phyloP scores from a whole-genome alignment of 23 tunicate genomes.

The Phallusia fumigata region DNA sequence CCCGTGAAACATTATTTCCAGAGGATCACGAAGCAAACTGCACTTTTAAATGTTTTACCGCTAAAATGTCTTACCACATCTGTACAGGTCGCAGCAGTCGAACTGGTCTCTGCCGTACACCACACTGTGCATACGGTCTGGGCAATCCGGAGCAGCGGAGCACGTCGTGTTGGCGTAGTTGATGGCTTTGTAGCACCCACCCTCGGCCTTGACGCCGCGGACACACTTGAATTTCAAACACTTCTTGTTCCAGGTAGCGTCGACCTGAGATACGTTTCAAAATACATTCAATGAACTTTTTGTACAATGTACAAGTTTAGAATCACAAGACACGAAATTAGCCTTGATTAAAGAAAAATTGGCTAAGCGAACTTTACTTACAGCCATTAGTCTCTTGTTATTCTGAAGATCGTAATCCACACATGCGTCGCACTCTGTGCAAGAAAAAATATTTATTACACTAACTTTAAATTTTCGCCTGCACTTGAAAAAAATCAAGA shows the following conservation, averaged over 20 bases:
- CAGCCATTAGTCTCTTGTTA: constrained; percentile 36
- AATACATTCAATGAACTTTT: too few relatives aligned
- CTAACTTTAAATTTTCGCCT: not conserved
- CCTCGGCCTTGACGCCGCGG: constrained; percentile 20
- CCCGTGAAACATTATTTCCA: too few relatives aligned
- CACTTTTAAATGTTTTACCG: too few relatives aligned
- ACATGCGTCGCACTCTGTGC: constrained; percentile 58
- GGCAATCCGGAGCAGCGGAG: constrained; percentile 24
- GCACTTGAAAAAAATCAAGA: too few relatives aligned
- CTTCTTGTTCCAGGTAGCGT: constrained; percentile 47
- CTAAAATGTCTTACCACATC: constrained; percentile 61
- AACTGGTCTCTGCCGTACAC: constrained; percentile 38
- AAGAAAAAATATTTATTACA: not conserved
- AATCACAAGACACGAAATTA: too few relatives aligned
- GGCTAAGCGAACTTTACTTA: too few relatives aligned
- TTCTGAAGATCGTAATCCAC: constrained; percentile 32
- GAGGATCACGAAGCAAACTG: too few relatives aligned
- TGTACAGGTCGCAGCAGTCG: constrained; percentile 40
- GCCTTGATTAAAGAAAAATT: too few relatives aligned
- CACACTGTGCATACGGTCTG: constrained; percentile 34
- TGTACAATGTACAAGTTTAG: too few relatives aligned
- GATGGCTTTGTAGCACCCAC: constrained; percentile 35
- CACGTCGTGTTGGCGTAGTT: constrained; percentile 44
- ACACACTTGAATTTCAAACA: constrained; percentile 41
- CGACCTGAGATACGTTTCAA: constrained; percentile 47